Evolutionary conservation across 2,113 vertebrate species (phyloP).

Genomic region (Atractosteus spatula): DNA sequence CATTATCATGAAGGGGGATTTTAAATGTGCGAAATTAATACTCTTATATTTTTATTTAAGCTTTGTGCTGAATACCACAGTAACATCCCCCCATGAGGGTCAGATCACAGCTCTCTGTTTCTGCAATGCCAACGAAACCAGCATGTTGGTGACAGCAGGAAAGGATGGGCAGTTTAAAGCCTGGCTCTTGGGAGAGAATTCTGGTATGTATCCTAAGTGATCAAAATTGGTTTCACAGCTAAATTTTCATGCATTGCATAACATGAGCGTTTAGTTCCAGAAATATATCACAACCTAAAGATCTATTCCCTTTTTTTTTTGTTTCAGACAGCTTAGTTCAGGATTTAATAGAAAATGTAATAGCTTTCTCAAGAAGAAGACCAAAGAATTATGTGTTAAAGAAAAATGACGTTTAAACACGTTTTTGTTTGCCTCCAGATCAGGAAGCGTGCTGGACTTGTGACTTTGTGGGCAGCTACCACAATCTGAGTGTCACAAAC

Average conservation of each 20-base stretch:
- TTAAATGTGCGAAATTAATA: neutral
- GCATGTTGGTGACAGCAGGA: constrained; percentile 78
- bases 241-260: no score
- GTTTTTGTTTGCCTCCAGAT: constrained; percentile 39
- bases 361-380: no score
- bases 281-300: no score
- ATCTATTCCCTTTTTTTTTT: no score
- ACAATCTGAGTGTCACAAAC: constrained; percentile 73
- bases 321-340: no score
- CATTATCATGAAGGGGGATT: neutral
- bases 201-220: constrained; percentile 55
- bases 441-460: constrained; percentile 84
- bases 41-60: constrained; percentile 51
- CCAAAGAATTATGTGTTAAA: no score
- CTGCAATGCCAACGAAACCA: constrained; percentile 52
- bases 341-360: no score
- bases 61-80: constrained; percentile 86
- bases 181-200: constrained; percentile 74
- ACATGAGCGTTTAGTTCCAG: no score
- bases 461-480: constrained; percentile 91
- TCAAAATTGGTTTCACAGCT: no score
- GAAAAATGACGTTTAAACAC: no score
- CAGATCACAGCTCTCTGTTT: constrained; percentile 83
- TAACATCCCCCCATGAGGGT: constrained; percentile 79
- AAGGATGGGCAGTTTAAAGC: constrained; percentile 87